Evolutionary conservation across 2,888 invertebrate species (phyloP), one percentile per base, ranked within the genome.

Genomic region (Emmelina monodactyla): DNA sequence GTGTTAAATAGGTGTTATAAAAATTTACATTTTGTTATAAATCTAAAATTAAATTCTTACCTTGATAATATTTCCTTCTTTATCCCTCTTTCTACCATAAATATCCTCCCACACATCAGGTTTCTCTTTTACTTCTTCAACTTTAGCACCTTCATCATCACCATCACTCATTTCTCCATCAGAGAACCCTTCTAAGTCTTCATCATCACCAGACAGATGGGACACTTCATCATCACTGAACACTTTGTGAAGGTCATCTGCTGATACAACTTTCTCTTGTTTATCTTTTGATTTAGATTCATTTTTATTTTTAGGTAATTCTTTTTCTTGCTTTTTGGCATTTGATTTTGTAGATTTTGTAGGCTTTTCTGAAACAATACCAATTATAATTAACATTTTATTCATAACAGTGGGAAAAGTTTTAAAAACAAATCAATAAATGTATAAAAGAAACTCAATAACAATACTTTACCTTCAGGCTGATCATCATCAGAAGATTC

Each of bases 81-180:
- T 86, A 56, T 91, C 89, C 46, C 93, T 83, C 47, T 88, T 83
- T 39, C 96, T 82, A 0, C 97, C 97, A 69, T 97, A 97, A 58
- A 97, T 97, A 73, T 97, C 97, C 79, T 97, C 94, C 88, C 89
- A 90, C 2, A 67, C 55, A 55, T 76, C 73, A 39, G 69, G 72
- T 40, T 67, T 66, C 40, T 55, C 65, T 43, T 56, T 46, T 13
- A 3, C 40, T 38, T 69, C 59, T 32, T 53, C 49, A 19, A 33
- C 39, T 38, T 47, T 43, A 15, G 42, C 46, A 16, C 49, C 41
- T 30, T 40, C 39, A 33, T 40, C 43, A 15, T 44, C 39, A 38
- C 53, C 46, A n/a, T n/a, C n/a, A 51, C 46, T 43, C 38, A 45
- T 42, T 35, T 61, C 62, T 45, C 52, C 56, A 45, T 46, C 51